Evolutionary conservation across 2,797 vertebrate species (phyloP).

Genomic region (Mormyrops attenuatus): DNA sequence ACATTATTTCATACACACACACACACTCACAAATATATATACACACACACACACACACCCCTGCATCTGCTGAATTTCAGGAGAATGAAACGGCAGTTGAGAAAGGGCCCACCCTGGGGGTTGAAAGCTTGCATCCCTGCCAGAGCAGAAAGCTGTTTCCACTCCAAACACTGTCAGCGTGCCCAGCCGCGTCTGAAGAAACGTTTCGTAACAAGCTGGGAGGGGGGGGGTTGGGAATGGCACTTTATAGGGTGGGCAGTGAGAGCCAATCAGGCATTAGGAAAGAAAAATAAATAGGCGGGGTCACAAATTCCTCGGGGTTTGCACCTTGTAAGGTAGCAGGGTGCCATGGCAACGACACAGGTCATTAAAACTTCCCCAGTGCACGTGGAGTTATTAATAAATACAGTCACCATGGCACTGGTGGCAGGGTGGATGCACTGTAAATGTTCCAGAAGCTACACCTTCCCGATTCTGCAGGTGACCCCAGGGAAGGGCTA

Average conservation of each 20-base stretch:
- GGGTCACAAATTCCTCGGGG: constrained; percentile 35
- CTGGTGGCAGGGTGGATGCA: not conserved
- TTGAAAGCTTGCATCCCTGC: constrained; percentile 66
- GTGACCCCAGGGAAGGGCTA: not conserved
- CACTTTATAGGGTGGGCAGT: constrained; percentile 43
- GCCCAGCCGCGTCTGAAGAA: constrained; percentile 69
- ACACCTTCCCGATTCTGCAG: not conserved
- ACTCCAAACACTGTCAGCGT: constrained; percentile 67
- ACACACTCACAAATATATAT: constrained; percentile 41
- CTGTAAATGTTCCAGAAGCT: not conserved
- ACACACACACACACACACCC: constrained; percentile 33
- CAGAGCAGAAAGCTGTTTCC: constrained; percentile 70
- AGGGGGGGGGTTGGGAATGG: constrained; percentile 52
- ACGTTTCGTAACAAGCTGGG: constrained; percentile 64
- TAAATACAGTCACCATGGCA: not conserved
- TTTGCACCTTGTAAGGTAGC: constrained; percentile 41
- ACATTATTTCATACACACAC: constrained; percentile 42
- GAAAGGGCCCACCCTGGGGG: constrained; percentile 67
- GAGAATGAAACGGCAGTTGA: constrained; percentile 62
- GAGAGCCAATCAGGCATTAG: constrained; percentile 54
- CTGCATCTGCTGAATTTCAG: constrained; percentile 39
- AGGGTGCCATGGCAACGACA: not conserved
- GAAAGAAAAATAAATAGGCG: constrained; percentile 54
- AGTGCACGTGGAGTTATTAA: not conserved
- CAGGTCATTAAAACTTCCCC: not conserved